Base-by-base conservation (phyloP, 2,888 invertebrate species). In the Drosophila prostipennis region DNA sequence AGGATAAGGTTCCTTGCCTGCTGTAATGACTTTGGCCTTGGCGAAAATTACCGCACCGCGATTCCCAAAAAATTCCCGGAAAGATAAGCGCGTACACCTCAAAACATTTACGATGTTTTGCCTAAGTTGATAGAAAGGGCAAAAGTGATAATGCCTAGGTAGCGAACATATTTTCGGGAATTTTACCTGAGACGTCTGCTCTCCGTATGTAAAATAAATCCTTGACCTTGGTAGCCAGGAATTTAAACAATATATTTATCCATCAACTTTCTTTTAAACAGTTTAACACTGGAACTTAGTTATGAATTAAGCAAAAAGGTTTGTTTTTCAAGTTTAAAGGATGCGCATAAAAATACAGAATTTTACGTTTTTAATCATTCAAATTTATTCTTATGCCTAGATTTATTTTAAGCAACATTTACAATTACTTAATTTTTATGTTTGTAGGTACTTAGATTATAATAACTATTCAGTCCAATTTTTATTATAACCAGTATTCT, bases 11-110 rank as follows among this genome's bases (percentile, higher is more conserved):
- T 23, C 19, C 37, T 29, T 45, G 34, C 72, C 45, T 52, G 40
- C n/a, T 4, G 49, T 73, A 73, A 73, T 73, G 73, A 73, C 68
- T 73, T 73, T 51, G 73, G 46, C 73, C 73, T 73, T 73, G 56
- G 46, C 32, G 6, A 55, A 58, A 60, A 54, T 51, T 42, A 8
- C 49, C 53, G 23, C 3, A 53, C 37, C 53, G 53, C 60, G 63
- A 63, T 63, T 63, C 46, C 48, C 0, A 48, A 42, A 61, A 14
- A 14, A 39, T 65, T 53, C 64, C 7, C 4, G 23, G 65, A 67
- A 67, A 64, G 48, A 43, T 49, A 65, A 48, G 37, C 36, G 14
- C 19, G 54, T n/a, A 29, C 16, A 19, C 59, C 16, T 39, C 39
- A n/a, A 40, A 40, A 37, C 11, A 37, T 13, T 26, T 48, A 26